Evolutionary conservation across 2,797 vertebrate genomes (phyloP), one percentile per base, ranked within the genome.

Genomic region (Gila robusta): DNA sequence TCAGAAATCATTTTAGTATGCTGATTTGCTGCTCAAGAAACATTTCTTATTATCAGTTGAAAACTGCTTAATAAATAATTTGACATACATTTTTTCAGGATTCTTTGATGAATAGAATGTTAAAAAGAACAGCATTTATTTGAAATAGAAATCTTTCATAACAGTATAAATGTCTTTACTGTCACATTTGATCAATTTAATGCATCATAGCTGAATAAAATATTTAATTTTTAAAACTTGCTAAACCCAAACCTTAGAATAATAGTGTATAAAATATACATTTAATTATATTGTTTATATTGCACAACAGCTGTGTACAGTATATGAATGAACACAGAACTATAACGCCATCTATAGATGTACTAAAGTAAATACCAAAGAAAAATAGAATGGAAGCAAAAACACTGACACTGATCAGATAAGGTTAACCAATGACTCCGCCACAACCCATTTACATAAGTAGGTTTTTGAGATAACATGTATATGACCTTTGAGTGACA

Each of bases 361-460:
- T 41, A 66, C 26, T 44, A 74, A 6, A 52, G 70, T 21, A 71
- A 59, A 21, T 69, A 12, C 23, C 41, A 4, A 66, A 37, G n/a
- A 17, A 28, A 37, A 86, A 70, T 32, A 35, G 4, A 70, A 49
- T 16, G 62, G 16, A 9, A 59, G 19, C 21, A 19, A 62, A 73
- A 54, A 84, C 64, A 77, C 14, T n/a, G 26, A 49, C 78, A 71
- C 6, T 28, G 28, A 54, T 54, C 28, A 77, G 80, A 83, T 72
- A 32, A n/a, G 21, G 16, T 56, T 26, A 76, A 54, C n/a, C 32
- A 47, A 23, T 35, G 16, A 32, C 23, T 71, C 32, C 7, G 0
- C 12, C 23, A 47, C 19, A 71, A 39, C 0, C 10, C n/a, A 81
- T 41, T 11, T 69, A 64, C 44, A 67, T 16, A 78, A 54, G 35